Base-by-base conservation (phyloP, 2,113 vertebrate species). In the Odocoileus virginianus region DNA sequence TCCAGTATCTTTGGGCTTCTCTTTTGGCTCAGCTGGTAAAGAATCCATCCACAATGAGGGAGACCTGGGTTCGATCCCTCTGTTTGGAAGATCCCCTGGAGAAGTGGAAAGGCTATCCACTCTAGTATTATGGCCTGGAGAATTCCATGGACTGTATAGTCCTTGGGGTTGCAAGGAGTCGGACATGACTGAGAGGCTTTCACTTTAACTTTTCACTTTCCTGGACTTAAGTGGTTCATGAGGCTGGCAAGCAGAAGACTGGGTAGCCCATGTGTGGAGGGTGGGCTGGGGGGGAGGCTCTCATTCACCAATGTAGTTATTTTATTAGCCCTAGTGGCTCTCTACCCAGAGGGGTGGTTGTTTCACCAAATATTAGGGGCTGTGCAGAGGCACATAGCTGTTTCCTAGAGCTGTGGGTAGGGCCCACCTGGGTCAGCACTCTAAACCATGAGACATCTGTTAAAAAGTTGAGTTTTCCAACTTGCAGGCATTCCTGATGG, bases 381-480 rank as follows among this genome's bases (percentile, higher is more conserved):
- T 12, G 0, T 15, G 58, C 3, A 3, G 43, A 36, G 3, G 82
- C 33, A 9, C 5, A 3, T 82, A 58, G 79, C 40, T 79, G 3
- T 14, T 40, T 19, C 14, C 28, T 3, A 79, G 6, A 50, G 43
- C 27, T 85, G 13, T 40, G 54, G 21, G 55, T 90, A n/a, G 15
- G 50, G 64, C 25, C 23, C 10, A 28, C 8, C 23, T 71, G 50
- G 21, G 36, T 83, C 21, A 82, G 4, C 19, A 14, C 12, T 28
- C 58, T 8, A 67, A 54, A 87, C 43, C 55, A 95, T 0, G 13
- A 58, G 50, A 47, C 23, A 19, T 47, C 27, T 30, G 33, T 54
- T 25, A 30, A 81, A 81, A 86, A 33, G 57, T 21, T 93, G 57
- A 28, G 33, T 54, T 93, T 87, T 85, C 82, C 60, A 95, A 71